Evolutionary conservation across 2,797 vertebrate species (phyloP).

Genomic region (Dipus sagitta): DNA sequence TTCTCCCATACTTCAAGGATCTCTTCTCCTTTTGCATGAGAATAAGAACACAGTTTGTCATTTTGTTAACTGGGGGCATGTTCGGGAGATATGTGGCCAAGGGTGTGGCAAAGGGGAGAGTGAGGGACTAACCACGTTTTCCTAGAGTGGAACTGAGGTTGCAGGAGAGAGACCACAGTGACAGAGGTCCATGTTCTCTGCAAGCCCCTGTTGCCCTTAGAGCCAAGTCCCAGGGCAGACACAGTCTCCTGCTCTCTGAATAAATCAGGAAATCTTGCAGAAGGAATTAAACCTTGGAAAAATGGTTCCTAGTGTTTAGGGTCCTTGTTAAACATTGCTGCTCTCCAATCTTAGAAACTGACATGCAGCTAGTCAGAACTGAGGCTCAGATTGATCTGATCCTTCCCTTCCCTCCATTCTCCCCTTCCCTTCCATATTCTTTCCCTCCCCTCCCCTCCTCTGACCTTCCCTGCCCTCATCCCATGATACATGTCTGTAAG

Average conservation of each 20-base stretch:
- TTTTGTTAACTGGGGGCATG: not conserved
- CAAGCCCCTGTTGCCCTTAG: not conserved
- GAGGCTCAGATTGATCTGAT: not conserved
- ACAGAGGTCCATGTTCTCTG: not conserved
- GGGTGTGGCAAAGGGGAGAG: no score
- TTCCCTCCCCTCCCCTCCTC: no score
- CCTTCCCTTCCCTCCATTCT: no score
- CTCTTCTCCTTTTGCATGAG: not conserved
- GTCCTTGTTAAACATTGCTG: not conserved
- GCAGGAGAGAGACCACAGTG: not conserved
- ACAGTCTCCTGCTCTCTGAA: not conserved
- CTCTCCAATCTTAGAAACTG: not conserved
- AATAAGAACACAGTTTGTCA: not conserved
- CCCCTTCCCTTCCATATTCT: no score
- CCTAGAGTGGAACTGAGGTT: no score
- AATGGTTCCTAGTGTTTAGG: not conserved
- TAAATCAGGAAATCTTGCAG: not conserved
- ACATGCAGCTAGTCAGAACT: not conserved
- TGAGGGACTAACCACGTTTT: not conserved
- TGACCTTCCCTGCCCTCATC: no score
- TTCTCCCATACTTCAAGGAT: not conserved
- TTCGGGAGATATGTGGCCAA: accelerated
- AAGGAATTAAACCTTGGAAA: not conserved
- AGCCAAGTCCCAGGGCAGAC: not conserved
- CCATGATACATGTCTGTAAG: no score